Evolutionary conservation across 2,797 vertebrate genomes (phyloP), one percentile per base, ranked within the genome.

Genomic region (Cygnus olor): DNA sequence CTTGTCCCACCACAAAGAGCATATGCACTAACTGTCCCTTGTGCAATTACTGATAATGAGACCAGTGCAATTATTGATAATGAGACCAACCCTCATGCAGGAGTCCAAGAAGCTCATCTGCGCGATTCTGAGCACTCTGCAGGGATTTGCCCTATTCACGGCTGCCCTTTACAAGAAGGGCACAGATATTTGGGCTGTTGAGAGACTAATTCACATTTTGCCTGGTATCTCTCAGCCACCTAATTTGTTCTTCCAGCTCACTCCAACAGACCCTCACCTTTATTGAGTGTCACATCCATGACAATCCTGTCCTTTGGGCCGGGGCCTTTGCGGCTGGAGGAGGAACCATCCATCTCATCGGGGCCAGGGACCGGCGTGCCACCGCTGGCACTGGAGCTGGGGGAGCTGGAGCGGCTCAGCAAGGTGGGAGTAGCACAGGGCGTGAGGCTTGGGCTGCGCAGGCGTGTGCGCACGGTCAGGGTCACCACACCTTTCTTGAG

Each of bases 251-350:
- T 87, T 27, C 10, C 30, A 60, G 45, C 4, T 13, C 1, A 1
- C 8, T 72, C 25, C 1, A 20, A 18, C 1, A 7, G 24, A 36
- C 2, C 8, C 20, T 42, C 25, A 98, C 98, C 99, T 98, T 99
- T 99, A 83, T 98, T 98, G 44, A 99, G 98, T 0, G 99, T 99
- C 70, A 99, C 99, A 89, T 99, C 99, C 99, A 99, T 99, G 93
- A 99, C 98, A 18, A 99, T 98, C 89, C 99, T 98, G 97, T 99
- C 99, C 91, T 99, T 99, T 3, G 99, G 99, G 44, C 99, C 99
- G 0, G 98, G 99, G 25, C 98, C 98, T 87, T 98, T 99, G 61
- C 98, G 98, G 85, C 95, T 97, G 70, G 95, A 91, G 49, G 97
- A 96, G 4, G 95, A 95, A 22, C 92, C 58, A 0, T 98, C 98